phyloP scores from a whole-genome alignment of 1,140 invertebrate species.

The Proales similis region DNA sequence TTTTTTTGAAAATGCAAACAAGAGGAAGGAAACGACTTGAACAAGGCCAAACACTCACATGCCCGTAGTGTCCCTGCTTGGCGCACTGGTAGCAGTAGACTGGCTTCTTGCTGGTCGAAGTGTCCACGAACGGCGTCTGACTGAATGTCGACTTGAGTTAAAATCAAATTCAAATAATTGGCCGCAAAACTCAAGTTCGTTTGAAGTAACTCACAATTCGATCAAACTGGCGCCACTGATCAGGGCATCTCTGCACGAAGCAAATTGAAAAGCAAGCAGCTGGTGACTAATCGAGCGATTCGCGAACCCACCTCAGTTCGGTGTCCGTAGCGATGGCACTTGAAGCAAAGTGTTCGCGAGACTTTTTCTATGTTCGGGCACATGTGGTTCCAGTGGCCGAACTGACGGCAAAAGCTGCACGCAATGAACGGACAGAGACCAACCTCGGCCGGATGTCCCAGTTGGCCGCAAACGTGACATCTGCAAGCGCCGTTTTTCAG shows the following conservation, averaged over 20 bases:
- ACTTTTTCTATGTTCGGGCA: constrained; percentile 37
- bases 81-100: constrained; percentile 36
- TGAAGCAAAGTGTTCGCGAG: constrained; percentile 18
- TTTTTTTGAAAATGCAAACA: background rate
- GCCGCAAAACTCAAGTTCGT: background rate
- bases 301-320: constrained; percentile 2
- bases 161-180: background rate
- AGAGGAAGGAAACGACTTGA: background rate
- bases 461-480: constrained; percentile 31
- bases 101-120: constrained; percentile 13
- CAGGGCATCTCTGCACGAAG: constrained; percentile 26
- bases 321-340: constrained; percentile 33
- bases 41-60: background rate
- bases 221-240: constrained; percentile 36
- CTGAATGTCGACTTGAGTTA: constrained; percentile 12
- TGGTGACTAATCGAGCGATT: background rate
- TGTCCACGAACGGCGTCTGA: constrained; percentile 24
- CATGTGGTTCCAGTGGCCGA: constrained; percentile 37
- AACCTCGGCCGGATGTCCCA: constrained; percentile 32
- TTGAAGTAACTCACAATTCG: background rate
- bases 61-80: constrained; percentile 34
- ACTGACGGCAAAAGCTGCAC: constrained; percentile 35
- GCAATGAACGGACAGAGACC: constrained; percentile 15
- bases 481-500: constrained; percentile 34
- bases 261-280: background rate